A percentile compares a stretch with the other conserved stretches of the same genome.
Evolutionary conservation across 2,797 vertebrate species (phyloP).

Genomic region (Coranthus polyacanthus): DNA sequence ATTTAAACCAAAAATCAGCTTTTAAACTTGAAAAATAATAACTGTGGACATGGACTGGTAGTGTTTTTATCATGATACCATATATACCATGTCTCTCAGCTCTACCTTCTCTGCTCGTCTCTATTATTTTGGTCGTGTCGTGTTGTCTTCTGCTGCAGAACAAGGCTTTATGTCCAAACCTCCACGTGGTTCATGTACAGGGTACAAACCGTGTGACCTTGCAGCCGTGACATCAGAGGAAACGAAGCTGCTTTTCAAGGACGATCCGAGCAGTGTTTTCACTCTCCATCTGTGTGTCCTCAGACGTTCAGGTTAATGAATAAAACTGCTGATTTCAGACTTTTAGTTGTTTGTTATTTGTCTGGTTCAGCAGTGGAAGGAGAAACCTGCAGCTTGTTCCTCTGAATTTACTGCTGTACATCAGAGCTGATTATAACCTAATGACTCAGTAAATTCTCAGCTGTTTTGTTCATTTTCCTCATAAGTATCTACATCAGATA

Average conservation of each 20-base stretch:
- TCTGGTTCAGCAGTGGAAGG: constrained; percentile 13
- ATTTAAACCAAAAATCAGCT: no score
- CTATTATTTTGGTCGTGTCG: neutral
- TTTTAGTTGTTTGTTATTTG: constrained; percentile 43
- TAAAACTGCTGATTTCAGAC: constrained; percentile 54
- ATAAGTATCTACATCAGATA: constrained; percentile 39
- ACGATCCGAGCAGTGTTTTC: constrained; percentile 36
- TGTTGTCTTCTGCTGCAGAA: neutral
- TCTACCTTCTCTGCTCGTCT: constrained; percentile 1
- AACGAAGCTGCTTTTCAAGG: constrained; percentile 51
- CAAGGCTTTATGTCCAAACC: neutral
- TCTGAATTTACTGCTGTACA: neutral
- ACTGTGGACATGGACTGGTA: no score
- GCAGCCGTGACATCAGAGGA: constrained; percentile 36
- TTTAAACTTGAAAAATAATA: no score
- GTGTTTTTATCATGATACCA: neutral
- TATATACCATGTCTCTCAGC: no score
- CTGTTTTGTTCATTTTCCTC: constrained; percentile 35
- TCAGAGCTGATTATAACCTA: neutral
- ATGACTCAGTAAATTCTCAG: constrained; percentile 13
- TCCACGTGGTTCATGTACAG: neutral
- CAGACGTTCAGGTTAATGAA: constrained; percentile 50
- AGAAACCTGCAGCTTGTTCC: constrained; percentile 12
- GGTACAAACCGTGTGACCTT: constrained; percentile 8
- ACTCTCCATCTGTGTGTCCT: constrained; percentile 39